These are phyloP conservation scores for Diabrotica balteata DNA, from an alignment of 2,888 invertebrate species.

Conservation along the genomic window DNA sequence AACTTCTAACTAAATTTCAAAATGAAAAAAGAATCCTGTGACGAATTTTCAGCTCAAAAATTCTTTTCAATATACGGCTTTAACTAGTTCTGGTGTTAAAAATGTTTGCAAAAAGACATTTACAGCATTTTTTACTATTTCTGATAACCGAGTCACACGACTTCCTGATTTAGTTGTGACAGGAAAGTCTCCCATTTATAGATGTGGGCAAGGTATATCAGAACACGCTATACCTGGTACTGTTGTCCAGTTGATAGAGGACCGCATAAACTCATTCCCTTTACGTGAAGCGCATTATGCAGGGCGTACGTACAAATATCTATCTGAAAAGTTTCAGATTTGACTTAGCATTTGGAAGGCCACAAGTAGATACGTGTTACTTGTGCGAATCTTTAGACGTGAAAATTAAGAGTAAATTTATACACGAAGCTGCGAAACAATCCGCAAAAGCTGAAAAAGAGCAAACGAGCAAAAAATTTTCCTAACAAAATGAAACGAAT, in stretches of 20 bases:
- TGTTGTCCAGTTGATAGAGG: slow-evolving; percentile 18
- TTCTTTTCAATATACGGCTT: not conserved
- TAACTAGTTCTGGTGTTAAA: not conserved
- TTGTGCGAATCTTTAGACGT: no score
- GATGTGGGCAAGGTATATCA: not conserved
- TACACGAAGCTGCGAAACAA: no score
- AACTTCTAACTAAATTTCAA: not conserved
- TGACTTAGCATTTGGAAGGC: slow-evolving; percentile 2
- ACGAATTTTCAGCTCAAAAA: not conserved
- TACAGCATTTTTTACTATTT: not conserved
- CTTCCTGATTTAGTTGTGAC: not conserved
- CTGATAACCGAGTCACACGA: not conserved
- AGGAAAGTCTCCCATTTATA: not conserved
- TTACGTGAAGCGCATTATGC: not conserved
- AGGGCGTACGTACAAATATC: not conserved
- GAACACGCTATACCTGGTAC: slow-evolving; percentile 19
- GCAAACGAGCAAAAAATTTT: no score
- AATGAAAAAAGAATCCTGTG: not conserved
- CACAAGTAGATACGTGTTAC: not conserved
- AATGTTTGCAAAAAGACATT: not conserved
- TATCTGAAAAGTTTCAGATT: not conserved
- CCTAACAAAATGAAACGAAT: no score
- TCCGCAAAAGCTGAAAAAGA: no score
- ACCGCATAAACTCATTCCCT: not conserved
- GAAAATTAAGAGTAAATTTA: no score